A percentile compares a stretch with the other conserved stretches of the same genome.
These are phyloP conservation scores for Morone chrysops DNA, from an alignment of 2,113 vertebrate species.

Conservation along the genomic window DNA sequence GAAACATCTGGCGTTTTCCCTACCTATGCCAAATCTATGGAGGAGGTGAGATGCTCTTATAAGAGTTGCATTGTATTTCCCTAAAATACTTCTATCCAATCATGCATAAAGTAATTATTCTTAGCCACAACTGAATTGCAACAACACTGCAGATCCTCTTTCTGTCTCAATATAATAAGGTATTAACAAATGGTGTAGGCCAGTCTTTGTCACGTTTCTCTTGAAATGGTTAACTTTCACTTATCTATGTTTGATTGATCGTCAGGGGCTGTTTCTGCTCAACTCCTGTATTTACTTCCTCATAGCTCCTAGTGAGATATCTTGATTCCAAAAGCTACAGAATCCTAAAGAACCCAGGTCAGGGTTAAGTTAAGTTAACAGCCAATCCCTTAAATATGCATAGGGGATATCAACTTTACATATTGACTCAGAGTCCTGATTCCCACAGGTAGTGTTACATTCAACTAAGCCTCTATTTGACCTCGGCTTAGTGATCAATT, in stretches of 20 bases:
- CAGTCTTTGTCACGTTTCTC: not conserved
- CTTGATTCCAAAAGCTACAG: not conserved
- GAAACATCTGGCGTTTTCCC: conserved; percentile 92
- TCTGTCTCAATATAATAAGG: not conserved
- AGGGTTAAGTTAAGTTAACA: conserved; percentile 42
- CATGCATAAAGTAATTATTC: not conserved
- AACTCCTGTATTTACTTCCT: conserved; percentile 41
- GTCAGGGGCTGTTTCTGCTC: not conserved
- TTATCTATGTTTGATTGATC: conserved; percentile 20
- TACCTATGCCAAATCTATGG: conserved; percentile 92
- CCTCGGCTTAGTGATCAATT: not conserved
- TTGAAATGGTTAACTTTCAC: not conserved
- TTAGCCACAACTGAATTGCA: not conserved
- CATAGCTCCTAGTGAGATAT: conserved; percentile 34
- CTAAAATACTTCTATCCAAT: not conserved
- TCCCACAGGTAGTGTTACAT: not conserved
- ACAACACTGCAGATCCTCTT: not conserved
- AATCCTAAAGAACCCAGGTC: not conserved
- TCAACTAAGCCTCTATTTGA: conserved; percentile 16
- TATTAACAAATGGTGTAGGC: not conserved
- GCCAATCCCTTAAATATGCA: conserved; percentile 1
- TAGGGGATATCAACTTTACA: not conserved
- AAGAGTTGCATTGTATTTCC: not conserved
- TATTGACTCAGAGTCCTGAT: conserved; percentile 32
- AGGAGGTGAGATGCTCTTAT: conserved; percentile 85